A percentile compares a stretch with the other conserved stretches of the same genome.
Evolutionary conservation across 2,797 vertebrate species (phyloP).

Genomic region (Sebastes trivittatus): DNA sequence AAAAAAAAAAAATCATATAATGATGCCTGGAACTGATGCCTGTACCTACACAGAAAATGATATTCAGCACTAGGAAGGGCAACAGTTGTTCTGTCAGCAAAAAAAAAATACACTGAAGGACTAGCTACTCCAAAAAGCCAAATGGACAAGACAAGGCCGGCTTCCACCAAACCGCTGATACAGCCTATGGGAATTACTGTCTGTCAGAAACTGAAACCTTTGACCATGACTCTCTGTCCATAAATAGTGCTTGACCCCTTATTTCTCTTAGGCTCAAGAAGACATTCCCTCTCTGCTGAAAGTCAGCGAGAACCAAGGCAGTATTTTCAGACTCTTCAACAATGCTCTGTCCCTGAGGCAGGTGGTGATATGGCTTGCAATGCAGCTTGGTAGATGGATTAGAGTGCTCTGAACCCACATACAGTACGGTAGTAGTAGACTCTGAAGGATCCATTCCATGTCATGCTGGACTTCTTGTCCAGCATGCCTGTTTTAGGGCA

Average conservation of each 20-base stretch:
- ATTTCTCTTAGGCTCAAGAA: conserved; percentile 53
- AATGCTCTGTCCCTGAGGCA: conserved; percentile 36
- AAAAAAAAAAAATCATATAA: conserved; percentile 32
- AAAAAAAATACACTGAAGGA: conserved; percentile 43
- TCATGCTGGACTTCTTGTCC: neutral
- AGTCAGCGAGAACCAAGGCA: conserved; percentile 40
- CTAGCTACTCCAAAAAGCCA: conserved; percentile 42
- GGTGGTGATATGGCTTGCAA: conserved; percentile 33
- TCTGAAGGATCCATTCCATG: neutral
- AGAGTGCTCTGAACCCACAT: conserved; percentile 8
- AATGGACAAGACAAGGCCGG: conserved; percentile 55
- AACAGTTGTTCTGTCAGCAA: conserved; percentile 64
- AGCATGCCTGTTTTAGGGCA: neutral
- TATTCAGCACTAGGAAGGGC: conserved; percentile 44
- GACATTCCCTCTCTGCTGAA: conserved; percentile 35
- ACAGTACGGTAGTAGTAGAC: neutral
- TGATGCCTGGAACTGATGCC: conserved; percentile 17
- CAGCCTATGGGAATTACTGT: conserved; percentile 64
- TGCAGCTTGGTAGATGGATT: conserved; percentile 39
- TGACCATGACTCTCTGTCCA: conserved; percentile 54
- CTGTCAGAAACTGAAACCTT: conserved; percentile 69
- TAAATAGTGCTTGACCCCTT: conserved; percentile 69
- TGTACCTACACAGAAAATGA: conserved; percentile 57
- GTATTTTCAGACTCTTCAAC: conserved; percentile 39
- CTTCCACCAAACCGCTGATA: conserved; percentile 67